phyloP scores from a whole-genome alignment of 2,113 vertebrate genomes.

The Apistogramma diplotaenia region DNA sequence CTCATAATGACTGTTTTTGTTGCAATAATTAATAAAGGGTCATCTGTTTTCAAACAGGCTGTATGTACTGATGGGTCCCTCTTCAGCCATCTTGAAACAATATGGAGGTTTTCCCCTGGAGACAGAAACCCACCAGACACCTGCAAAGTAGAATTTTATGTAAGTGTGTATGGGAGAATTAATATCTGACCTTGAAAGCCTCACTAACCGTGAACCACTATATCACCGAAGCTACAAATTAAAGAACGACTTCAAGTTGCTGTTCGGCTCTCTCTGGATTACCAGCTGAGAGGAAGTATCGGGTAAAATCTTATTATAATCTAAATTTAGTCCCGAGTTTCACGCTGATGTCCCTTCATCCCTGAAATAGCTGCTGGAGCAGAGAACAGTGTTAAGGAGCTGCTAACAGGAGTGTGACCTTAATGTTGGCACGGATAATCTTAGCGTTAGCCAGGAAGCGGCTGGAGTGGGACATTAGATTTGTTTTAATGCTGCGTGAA shows the following conservation, averaged over 20 bases:
- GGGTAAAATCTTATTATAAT: constrained; percentile 41
- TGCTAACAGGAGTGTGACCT: constrained; percentile 12
- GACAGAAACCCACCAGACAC: constrained; percentile 41
- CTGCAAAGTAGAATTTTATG: constrained; percentile 78
- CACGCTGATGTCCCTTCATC: neutral
- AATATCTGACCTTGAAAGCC: neutral
- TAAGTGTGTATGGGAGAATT: constrained; percentile 53
- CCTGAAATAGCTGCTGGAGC: constrained; percentile 32
- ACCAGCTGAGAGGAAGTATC: constrained; percentile 11
- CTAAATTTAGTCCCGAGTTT: constrained; percentile 39
- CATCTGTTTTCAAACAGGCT: constrained; percentile 65
- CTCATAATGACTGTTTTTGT: neutral
- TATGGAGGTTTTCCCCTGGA: constrained; percentile 78
- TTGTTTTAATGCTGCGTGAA: accelerated
- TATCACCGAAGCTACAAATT: neutral
- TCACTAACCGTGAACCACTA: neutral
- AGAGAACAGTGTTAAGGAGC: constrained; percentile 7
- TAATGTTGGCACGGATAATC: constrained; percentile 5
- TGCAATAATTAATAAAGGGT: neutral
- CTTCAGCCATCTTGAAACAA: constrained; percentile 81
- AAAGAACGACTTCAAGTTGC: neutral
- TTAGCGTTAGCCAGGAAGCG: neutral
- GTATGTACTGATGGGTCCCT: constrained; percentile 77
- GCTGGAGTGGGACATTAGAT: neutral
- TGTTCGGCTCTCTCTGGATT: constrained; percentile 11